Evolutionary conservation across 2,888 invertebrate genomes (phyloP).

Genomic region (Charanyca ferruginea): DNA sequence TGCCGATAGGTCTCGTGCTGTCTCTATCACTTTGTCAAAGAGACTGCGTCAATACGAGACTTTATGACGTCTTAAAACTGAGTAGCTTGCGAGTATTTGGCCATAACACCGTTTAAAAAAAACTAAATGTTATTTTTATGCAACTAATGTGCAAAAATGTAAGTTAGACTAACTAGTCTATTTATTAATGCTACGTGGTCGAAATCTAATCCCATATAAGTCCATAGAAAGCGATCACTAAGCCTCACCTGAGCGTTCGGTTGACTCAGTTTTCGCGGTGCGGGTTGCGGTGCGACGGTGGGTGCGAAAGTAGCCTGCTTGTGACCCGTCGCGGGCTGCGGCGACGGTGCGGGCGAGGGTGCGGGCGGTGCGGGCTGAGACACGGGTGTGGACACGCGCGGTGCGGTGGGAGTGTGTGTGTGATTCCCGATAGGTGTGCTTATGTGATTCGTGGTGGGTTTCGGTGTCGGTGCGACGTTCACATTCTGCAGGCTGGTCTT

Average conservation of each 20-base stretch:
- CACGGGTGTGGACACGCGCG: conserved; percentile 66
- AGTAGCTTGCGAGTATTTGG: too few relatives aligned
- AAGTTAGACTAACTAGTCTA: conserved; percentile 38
- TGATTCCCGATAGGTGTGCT: conserved; percentile 69
- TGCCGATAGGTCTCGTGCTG: too few relatives aligned
- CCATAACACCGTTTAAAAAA: conserved; percentile 9
- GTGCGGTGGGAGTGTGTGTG: conserved; percentile 63
- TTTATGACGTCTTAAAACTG: too few relatives aligned
- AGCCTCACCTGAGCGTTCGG: conserved; percentile 86
- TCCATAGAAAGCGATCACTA: conserved; percentile 51
- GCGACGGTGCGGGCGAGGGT: conserved; percentile 43
- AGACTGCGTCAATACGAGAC: too few relatives aligned
- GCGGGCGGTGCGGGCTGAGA: conserved; percentile 64
- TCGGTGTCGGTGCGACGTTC: conserved; percentile 77
- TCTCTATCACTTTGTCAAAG: too few relatives aligned
- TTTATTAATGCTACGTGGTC: conserved; percentile 37
- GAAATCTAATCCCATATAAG: conserved; percentile 22
- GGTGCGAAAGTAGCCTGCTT: conserved; percentile 71
- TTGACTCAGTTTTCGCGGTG: conserved; percentile 87
- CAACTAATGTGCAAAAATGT: conserved; percentile 32
- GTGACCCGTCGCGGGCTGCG: conserved; percentile 35
- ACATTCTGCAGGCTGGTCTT: conserved; percentile 83
- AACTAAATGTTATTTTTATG: conserved; percentile 40
- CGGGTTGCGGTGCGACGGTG: conserved; percentile 84
- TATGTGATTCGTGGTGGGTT: conserved; percentile 77